These are phyloP conservation scores for Cyaniris semiargus DNA, from an alignment of 2,888 invertebrate genomes.

Conservation along the genomic window DNA sequence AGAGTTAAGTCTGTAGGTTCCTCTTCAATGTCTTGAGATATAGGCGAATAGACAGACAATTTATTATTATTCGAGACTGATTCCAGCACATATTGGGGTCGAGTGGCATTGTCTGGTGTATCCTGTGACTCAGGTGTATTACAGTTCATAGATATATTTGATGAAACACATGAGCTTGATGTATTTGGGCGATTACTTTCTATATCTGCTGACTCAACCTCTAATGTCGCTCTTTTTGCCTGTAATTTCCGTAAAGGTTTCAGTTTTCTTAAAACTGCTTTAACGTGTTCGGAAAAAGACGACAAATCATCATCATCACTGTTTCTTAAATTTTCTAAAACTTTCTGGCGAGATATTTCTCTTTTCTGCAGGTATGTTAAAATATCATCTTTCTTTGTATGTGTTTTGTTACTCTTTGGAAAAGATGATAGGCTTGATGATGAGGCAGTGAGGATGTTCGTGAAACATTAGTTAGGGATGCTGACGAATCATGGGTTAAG, in stretches of 20 bases:
- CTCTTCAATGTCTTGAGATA: neutral
- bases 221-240: neutral
- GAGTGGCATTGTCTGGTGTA: slow-evolving; percentile 3
- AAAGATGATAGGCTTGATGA: neutral
- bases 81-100: slow-evolving; percentile 12
- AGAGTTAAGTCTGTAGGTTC: neutral
- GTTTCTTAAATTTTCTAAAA: neutral
- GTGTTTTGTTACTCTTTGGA: slow-evolving; percentile 5
- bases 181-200: slow-evolving; percentile 12
- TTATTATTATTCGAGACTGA: neutral
- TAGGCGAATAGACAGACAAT: neutral
- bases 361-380: neutral
- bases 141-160: slow-evolving; percentile 5
- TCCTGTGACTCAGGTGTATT: neutral
- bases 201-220: neutral
- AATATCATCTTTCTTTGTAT: slow-evolving; percentile 1
- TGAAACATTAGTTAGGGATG: slow-evolving; percentile 21
- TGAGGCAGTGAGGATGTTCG: slow-evolving; percentile 20
- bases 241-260: slow-evolving; percentile 1
- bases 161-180: slow-evolving; percentile 1
- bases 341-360: slow-evolving; percentile 2
- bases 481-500: slow-evolving; percentile 5
- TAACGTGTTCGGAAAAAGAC: slow-evolving; percentile 5
- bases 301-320: neutral
- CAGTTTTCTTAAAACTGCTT: slow-evolving; percentile 10